Evolutionary conservation across 2,888 invertebrate species (phyloP), one percentile per base, ranked within the genome.

Genomic region (Chloromyia formosa): DNA sequence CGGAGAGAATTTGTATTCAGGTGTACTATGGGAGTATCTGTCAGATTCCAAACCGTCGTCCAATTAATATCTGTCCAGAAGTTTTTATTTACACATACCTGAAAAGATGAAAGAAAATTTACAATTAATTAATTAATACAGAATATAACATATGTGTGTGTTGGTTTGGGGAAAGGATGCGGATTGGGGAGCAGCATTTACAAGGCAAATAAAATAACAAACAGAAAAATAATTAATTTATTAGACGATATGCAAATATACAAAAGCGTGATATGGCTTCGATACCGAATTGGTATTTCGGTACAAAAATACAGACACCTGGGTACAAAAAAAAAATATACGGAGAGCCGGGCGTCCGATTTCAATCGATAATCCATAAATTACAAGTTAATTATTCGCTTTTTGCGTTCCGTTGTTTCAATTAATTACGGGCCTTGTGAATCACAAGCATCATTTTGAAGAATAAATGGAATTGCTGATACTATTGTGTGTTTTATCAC

Each of bases 41-140:
- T 49, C 49, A 12, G 10, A 49, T 49, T 12, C 49, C 49, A 49
- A 2, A 3, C 56, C 9, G 18, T 66, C 27, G 27, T 35, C 7
- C 27, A 66, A 66, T 66, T 66, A 66, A 66, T 66, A 42, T 22
- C 49, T 42, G 20, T 66, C 49, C 10, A 66, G 14, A 49, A 35
- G 27, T 35, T 14, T 49, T 49, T 66, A 45, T 66, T 66, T 66
- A 49, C 49, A 66, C 16, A 45, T 66, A 66, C 66, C 66, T 66
- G 66, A 49, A 49, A 66, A 62, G 62, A 62, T 42, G 22, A 53
- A 53, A 53, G 53, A 53, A 53, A 16, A 53, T 9, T 53, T 53
- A 10, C 14, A 16, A 16, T 35, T 35, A 35, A 35, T 35, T 35
- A 35, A 35, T 35, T 35, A 35, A 35, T 35, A 35, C 27, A 35